These are phyloP conservation scores for Xanthostigma xanthostigma DNA, from an alignment of 2,888 invertebrate genomes.

Conservation along the genomic window DNA sequence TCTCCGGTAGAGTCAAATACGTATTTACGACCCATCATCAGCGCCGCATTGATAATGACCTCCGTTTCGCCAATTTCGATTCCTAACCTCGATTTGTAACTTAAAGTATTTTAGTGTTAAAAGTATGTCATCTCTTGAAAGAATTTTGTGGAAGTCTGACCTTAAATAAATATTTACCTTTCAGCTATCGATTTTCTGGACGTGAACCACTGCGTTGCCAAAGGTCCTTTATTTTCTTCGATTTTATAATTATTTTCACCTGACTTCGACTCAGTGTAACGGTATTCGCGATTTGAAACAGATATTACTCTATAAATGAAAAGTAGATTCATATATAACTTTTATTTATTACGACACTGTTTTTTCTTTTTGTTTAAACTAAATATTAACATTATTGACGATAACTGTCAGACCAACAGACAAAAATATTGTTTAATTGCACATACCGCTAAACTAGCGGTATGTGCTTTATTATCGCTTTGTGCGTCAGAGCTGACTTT, in stretches of 20 bases:
- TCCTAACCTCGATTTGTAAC: constrained; percentile 58
- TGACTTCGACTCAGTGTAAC: constrained; percentile 31
- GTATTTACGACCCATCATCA: constrained; percentile 53
- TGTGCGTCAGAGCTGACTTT: too few relatives aligned
- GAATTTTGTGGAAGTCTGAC: too few relatives aligned
- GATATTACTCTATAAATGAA: constrained; percentile 37
- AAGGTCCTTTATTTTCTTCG: constrained; percentile 30
- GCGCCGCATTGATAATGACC: constrained; percentile 53
- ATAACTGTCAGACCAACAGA: too few relatives aligned
- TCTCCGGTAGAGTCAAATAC: constrained; percentile 42
- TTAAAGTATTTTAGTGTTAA: constrained; percentile 24
- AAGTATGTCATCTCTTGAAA: too few relatives aligned
- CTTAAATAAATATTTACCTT: constrained; percentile 31
- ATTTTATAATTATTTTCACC: constrained; percentile 27
- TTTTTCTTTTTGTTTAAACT: too few relatives aligned
- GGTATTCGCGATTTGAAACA: constrained; percentile 39
- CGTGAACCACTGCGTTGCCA: constrained; percentile 33
- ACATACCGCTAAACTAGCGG: too few relatives aligned
- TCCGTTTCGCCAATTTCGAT: constrained; percentile 56
- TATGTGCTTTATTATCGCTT: too few relatives aligned
- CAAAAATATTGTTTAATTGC: too few relatives aligned
- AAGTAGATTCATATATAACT: not conserved
- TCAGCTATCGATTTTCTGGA: constrained; percentile 38
- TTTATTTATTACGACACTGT: too few relatives aligned
- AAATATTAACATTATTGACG: too few relatives aligned